Evolutionary conservation across 2,113 vertebrate species (phyloP), one percentile per base, ranked within the genome.

Genomic region (Spilogale gracilis): DNA sequence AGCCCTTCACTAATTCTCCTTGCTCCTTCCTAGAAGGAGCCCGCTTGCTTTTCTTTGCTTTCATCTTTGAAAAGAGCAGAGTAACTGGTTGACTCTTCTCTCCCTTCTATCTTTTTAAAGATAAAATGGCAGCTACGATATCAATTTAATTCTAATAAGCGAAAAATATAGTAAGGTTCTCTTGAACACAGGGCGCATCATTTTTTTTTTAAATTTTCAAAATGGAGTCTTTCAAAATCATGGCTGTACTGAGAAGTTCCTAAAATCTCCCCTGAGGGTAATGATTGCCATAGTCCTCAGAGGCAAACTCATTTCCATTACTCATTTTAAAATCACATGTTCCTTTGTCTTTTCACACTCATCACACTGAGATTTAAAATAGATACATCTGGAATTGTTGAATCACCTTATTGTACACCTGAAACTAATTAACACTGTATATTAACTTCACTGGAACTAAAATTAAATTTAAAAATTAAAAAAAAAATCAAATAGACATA

Each of bases 351-450:
- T 78, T 95, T 95, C 89, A 79, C 60, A 67, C 7, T 69, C 6
- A 20, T 74, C 88, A 94, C 87, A 93, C n/a, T 43, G 96, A 85
- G 76, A 81, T 88, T 94, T 81, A 96, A 97, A 96, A 96, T 89
- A 85, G 95, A 92, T 38, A 38, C 38, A 38, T 38, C 38, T 38
- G 38, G 38, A 38, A 38, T 38, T 38, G 38, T 38, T 38, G 38
- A 38, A 38, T 38, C 38, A 38, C 38, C 38, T 38, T 38, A 38
- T 38, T 38, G 38, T 38, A 38, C 38, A 38, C 2, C 38, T 38
- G 38, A 38, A 38, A 38, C 38, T 38, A 38, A 38, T 38, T 38
- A 38, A 38, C 38, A 38, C 38, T 38, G 38, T 38, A 38, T 38
- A 38, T 38, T 38, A 38, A 38, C 38, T 38, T 38, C 38, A 38